phyloP scores from a whole-genome alignment of 2,888 invertebrate genomes.

The Melipona bicolor region DNA sequence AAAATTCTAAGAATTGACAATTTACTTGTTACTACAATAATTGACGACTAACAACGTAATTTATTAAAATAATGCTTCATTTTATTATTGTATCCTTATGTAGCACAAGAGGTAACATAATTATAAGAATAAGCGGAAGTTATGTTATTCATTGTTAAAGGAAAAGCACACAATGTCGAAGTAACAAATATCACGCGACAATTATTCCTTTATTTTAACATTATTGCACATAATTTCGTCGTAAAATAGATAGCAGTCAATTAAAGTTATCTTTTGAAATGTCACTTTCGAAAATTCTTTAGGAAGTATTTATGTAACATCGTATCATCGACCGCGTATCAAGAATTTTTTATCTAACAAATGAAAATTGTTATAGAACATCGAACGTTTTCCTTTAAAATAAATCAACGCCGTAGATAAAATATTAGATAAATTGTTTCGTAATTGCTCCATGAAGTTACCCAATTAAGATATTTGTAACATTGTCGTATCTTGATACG shows the following conservation, averaged over 20 bases:
- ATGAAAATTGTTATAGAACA: not conserved
- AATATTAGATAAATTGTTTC: not conserved
- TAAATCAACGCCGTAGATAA: not conserved
- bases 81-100: not conserved
- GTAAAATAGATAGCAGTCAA: too few species aligned
- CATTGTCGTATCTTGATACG: not conserved
- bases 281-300: not conserved
- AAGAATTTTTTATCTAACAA: not conserved
- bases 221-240: not conserved
- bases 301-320: not conserved
- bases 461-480: not conserved
- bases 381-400: not conserved
- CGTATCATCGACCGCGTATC: not conserved
- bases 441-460: not conserved
- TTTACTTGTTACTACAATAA: too few species aligned
- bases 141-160: not conserved
- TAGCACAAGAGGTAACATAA: not conserved
- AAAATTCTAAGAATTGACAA: too few species aligned
- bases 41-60: too few species aligned
- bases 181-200: not conserved
- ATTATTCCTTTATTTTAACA: not conserved
- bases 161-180: not conserved
- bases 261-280: not conserved
- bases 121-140: not conserved
- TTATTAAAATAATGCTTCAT: not conserved